Percentiles rank a stretch among this genome's conserved stretches.
Conservation (phyloP, 1,140 invertebrate species). For the Zaprionus gabonicus region DNA sequence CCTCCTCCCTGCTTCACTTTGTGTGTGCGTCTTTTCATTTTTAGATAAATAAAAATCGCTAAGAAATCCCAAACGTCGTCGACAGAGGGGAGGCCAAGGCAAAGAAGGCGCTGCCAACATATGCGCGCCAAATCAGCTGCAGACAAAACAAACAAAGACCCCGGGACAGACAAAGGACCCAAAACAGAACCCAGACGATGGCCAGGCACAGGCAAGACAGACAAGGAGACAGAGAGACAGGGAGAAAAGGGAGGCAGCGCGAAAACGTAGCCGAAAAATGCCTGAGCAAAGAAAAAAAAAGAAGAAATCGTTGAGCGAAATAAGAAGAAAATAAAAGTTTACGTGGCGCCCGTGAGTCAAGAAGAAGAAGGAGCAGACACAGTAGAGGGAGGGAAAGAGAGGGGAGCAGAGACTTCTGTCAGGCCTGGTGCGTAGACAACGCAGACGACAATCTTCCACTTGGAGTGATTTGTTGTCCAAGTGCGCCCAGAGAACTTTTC, state of each 20-base stretch:
- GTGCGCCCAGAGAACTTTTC: constrained; percentile 45
- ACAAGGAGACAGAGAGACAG: background rate
- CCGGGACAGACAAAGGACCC: constrained; percentile 49
- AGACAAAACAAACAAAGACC: constrained; percentile 79
- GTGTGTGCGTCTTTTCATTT: constrained; percentile 55
- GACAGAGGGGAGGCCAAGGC: background rate
- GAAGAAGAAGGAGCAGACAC: background rate
- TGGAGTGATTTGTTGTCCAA: constrained; percentile 68
- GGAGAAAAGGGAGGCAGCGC: constrained; percentile 6
- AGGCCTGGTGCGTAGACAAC: constrained; percentile 59
- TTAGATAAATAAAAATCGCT: constrained; percentile 73
- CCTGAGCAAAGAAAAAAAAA: constrained; percentile 16
- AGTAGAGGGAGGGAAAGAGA: no score
- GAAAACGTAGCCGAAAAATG: constrained; percentile 49
- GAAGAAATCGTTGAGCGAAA: constrained; percentile 51
- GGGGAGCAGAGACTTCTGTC: constrained; percentile 20
- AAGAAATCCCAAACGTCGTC: constrained; percentile 61
- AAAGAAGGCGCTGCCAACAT: constrained; percentile 45
- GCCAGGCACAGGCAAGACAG: constrained; percentile 1
- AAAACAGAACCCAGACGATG: constrained; percentile 20
- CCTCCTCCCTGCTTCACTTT: background rate
- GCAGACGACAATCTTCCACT: constrained; percentile 71
- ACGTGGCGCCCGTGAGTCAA: constrained; percentile 44
- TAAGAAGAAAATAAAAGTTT: constrained; percentile 67
- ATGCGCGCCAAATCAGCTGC: constrained; percentile 77